Conservation (phyloP, 2,113 vertebrate species). For the Aepyceros melampus region DNA sequence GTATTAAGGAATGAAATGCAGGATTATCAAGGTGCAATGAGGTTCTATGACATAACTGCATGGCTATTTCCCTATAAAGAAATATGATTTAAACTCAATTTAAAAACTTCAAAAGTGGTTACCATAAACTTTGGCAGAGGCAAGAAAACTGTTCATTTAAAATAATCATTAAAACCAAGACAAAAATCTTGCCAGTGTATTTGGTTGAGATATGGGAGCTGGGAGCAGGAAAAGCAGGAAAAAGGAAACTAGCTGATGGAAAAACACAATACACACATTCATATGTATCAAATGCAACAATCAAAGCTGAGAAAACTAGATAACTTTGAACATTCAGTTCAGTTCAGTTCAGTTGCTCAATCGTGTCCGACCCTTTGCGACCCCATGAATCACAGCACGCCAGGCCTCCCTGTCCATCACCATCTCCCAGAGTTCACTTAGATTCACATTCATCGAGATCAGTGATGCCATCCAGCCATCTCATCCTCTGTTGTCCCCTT, state of each 20-base stretch:
- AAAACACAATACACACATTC: background rate
- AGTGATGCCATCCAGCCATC: too few relatives aligned
- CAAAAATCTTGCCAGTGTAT: background rate
- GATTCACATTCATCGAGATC: too few relatives aligned
- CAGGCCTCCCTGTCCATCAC: too few relatives aligned
- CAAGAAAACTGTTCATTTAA: slow-evolving; percentile 4
- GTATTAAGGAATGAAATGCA: background rate
- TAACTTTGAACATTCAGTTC: background rate
- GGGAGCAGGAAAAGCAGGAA: background rate
- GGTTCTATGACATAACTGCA: background rate
- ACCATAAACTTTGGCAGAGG: background rate
- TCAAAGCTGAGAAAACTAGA: background rate
- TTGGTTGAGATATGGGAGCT: background rate
- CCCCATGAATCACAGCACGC: too few relatives aligned
- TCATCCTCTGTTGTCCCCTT: too few relatives aligned
- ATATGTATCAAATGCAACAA: background rate
- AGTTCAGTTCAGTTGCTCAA: too few relatives aligned
- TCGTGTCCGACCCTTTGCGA: too few relatives aligned
- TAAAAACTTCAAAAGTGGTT: background rate
- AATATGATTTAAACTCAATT: background rate
- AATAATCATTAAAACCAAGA: background rate
- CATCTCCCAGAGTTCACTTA: too few relatives aligned
- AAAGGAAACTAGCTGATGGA: background rate
- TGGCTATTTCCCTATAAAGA: background rate
- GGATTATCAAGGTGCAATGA: background rate